Evolutionary conservation across 2,113 vertebrate genomes (phyloP).

Genomic region (Lates calcarifer): DNA sequence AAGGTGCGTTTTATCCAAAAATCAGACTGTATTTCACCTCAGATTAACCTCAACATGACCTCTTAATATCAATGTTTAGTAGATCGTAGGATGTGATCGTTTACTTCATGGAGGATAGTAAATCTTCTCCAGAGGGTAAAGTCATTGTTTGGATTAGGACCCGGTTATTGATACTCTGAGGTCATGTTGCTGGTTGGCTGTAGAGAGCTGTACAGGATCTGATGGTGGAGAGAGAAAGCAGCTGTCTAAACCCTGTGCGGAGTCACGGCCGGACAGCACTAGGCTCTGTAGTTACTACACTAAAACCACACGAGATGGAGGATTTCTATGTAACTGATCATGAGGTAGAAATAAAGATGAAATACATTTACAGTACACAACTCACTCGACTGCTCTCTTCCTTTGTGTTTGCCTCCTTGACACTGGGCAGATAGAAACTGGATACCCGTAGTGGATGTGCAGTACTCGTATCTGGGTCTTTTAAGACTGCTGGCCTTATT

Average conservation of each 20-base stretch:
- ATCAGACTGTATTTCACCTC: conserved; percentile 64
- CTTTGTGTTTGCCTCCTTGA: conserved; percentile 7
- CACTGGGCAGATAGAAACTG: background rate
- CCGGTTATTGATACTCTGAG: conserved; percentile 56
- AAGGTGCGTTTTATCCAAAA: conserved; percentile 76
- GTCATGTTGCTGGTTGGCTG: conserved; percentile 58
- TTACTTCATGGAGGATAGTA: conserved; percentile 31
- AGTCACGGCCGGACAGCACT: conserved; percentile 57
- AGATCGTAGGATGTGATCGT: conserved; percentile 19
- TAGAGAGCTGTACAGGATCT: conserved; percentile 47
- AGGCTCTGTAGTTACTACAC: conserved; percentile 68
- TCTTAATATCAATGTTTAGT: conserved; percentile 48
- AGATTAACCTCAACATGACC: conserved; percentile 54
- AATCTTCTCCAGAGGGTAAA: conserved; percentile 33
- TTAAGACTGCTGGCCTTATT: background rate
- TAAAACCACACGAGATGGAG: conserved; percentile 75
- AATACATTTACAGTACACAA: conserved; percentile 79
- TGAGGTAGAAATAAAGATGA: conserved; percentile 82
- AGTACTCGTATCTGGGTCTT: background rate
- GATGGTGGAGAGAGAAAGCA: conserved; percentile 66
- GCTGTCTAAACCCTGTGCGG: conserved; percentile 58
- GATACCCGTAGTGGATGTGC: background rate
- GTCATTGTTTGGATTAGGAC: conserved; percentile 29
- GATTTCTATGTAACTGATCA: conserved; percentile 80
- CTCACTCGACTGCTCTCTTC: conserved; percentile 50